A percentile compares a stretch with the other conserved stretches of the same genome.
These are phyloP conservation scores for Brachionus angularis DNA, from an alignment of 1,140 invertebrate genomes.

Conservation along the genomic window DNA sequence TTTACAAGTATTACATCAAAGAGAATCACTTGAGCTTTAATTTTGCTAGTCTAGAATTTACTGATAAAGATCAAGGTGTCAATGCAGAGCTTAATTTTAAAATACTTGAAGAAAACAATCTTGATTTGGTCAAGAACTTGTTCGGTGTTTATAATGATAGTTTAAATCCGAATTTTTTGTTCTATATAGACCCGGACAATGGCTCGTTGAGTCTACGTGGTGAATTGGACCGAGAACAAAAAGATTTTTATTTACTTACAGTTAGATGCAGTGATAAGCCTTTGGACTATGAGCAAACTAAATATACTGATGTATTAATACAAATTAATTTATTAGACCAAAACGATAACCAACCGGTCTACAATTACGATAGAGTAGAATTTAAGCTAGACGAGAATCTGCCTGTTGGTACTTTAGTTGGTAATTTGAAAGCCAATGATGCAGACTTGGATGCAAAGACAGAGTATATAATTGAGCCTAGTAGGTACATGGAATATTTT, in stretches of 20 bases:
- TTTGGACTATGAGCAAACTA: neutral
- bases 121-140: neutral
- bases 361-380: neutral
- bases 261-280: neutral
- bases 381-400: constrained; percentile 20
- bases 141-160: neutral
- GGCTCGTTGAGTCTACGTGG: constrained; percentile 31
- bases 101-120: neutral
- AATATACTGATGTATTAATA: neutral
- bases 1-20: neutral
- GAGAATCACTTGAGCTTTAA: constrained; percentile 9
- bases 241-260: constrained; percentile 4
- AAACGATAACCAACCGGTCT: constrained; percentile 36
- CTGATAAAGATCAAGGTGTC: neutral
- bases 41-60: neutral
- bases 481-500: neutral
- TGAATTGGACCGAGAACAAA: constrained; percentile 30
- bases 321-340: neutral
- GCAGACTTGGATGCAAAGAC: neutral
- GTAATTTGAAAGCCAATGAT: constrained; percentile 12
- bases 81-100: neutral
- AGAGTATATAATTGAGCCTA: neutral
- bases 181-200: constrained; percentile 3
- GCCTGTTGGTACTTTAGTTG: neutral
- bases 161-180: constrained; percentile 34